Percentiles rank a stretch among this genome's conserved stretches.
Evolutionary conservation across 64 coral and sea anemone genomes (phyloP).

Genomic region (Catalaphyllia jardinei): DNA sequence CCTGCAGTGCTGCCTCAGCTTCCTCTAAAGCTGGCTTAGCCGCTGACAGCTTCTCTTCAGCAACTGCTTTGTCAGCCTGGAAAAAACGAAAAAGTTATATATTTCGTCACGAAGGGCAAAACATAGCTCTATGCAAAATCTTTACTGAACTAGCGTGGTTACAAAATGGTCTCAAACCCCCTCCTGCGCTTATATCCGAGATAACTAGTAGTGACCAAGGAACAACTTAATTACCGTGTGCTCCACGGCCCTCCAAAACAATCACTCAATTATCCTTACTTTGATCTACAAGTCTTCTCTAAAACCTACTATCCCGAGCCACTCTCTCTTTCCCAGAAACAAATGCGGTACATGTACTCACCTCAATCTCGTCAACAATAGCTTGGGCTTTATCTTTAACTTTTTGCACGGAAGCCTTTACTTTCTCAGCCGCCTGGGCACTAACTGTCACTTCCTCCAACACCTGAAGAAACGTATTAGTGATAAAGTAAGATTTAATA

Average conservation of each 20-base stretch:
- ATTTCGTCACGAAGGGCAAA: not conserved
- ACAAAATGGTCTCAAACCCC: too few species aligned
- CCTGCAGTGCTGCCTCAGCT: conserved; percentile 96
- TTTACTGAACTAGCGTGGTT: too few species aligned
- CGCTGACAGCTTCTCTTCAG: conserved; percentile 84
- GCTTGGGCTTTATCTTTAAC: conserved; percentile 95
- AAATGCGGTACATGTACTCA: not conserved
- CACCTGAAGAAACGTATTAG: conserved; percentile 31
- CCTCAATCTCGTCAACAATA: conserved; percentile 92
- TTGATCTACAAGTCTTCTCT: too few species aligned
- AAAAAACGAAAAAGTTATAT: conserved; percentile 4
- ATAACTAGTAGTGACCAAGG: not conserved
- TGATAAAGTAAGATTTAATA: not conserved
- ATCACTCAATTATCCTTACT: too few species aligned
- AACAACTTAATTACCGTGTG: too few species aligned
- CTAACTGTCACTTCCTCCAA: conserved; percentile 88
- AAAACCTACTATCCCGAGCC: too few species aligned
- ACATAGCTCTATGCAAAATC: too few species aligned
- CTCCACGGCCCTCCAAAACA: too few species aligned
- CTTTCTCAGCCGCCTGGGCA: conserved; percentile 93
- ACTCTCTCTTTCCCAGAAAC: too few species aligned
- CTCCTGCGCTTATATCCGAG: too few species aligned
- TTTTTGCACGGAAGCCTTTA: conserved; percentile 86
- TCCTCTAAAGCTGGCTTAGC: conserved; percentile 93
- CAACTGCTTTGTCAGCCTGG: conserved; percentile 94